Base-by-base conservation (phyloP, 2,113 vertebrate species). In the Pseudopipra pipra region DNA sequence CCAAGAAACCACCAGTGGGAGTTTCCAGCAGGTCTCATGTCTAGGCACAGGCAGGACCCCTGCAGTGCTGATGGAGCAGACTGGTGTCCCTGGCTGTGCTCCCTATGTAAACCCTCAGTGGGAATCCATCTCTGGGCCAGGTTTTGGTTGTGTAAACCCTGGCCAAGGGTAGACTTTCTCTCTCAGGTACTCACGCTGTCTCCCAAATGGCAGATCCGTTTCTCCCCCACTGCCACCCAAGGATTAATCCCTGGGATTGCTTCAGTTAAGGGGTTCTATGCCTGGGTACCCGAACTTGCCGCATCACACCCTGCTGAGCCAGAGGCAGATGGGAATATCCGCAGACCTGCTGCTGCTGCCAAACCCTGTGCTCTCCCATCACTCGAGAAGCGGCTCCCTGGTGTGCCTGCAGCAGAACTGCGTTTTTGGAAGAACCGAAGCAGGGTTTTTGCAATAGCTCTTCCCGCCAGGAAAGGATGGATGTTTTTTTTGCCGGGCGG, bases 161-260 rank as follows among this genome's bases (percentile, higher is more conserved):
- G 51, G 20, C 28, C 33, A 25, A 1, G 44, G 23, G 11, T 3
- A 14, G 59, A 14, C 21, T 44, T n/a, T 13, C 15, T 20, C 17
- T 21, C 19, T 49, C 52, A 8, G 35, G 25, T 43, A 14, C 25
- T 43, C 31, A 3, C 16, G 11, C 27, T 55, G 2, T 10, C 47
- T 90, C 68, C 27, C 25, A 37, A 3, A 17, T 0, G 2, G 58
- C 39, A 47, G 35, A 54, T 49, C 9, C 0, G 0, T 21, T 77
- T 73, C 31, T 37, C 4, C 22, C 11, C 13, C 0, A 1, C 2
- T 0, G 1, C 2, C 1, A 3, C 6, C 5, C 6, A 8, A 17
- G 58, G 52, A 55, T 35, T 31, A 68, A 51, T 25, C 31, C 30
- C 49, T 9, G 52, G 5, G 20, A 27, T 24, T 6, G 30, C 20